These are phyloP conservation scores for Cirrhinus molitorella DNA, from an alignment of 2,797 vertebrate species.

Conservation along the genomic window DNA sequence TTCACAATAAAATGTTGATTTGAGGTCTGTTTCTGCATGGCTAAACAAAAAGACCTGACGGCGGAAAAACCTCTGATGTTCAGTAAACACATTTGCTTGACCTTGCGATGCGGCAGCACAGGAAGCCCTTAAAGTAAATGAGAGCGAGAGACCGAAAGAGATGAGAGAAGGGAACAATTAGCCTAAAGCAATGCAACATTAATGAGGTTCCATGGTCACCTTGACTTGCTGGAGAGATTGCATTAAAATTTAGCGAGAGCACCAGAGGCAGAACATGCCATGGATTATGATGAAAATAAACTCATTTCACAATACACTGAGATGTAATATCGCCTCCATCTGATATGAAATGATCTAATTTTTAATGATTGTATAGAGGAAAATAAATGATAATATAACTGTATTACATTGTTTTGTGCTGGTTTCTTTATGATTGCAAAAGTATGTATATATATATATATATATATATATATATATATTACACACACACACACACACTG, in stretches of 20 bases:
- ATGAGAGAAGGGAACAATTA: constrained; percentile 26
- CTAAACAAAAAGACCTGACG: neutral
- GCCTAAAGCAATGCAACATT: constrained; percentile 42
- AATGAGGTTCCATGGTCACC: constrained; percentile 46
- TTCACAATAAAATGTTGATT: neutral
- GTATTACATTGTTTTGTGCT: too few relatives aligned
- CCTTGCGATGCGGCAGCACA: neutral
- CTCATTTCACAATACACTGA: neutral
- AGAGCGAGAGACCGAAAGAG: neutral
- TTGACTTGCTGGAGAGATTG: constrained; percentile 24
- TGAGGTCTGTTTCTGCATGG: neutral
- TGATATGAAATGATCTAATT: neutral
- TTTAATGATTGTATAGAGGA: neutral
- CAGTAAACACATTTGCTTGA: constrained; percentile 10
- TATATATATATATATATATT: too few relatives aligned
- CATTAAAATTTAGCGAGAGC: constrained; percentile 12
- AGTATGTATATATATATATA: too few relatives aligned
- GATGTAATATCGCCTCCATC: neutral
- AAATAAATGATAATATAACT: too few relatives aligned
- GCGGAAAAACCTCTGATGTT: constrained; percentile 2
- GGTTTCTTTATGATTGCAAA: too few relatives aligned
- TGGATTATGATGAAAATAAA: neutral
- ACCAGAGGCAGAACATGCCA: neutral
- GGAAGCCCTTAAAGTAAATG: neutral
- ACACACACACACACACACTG: too few relatives aligned